Conservation (phyloP, 1,140 invertebrate species). For the Penaeus vannamei region DNA sequence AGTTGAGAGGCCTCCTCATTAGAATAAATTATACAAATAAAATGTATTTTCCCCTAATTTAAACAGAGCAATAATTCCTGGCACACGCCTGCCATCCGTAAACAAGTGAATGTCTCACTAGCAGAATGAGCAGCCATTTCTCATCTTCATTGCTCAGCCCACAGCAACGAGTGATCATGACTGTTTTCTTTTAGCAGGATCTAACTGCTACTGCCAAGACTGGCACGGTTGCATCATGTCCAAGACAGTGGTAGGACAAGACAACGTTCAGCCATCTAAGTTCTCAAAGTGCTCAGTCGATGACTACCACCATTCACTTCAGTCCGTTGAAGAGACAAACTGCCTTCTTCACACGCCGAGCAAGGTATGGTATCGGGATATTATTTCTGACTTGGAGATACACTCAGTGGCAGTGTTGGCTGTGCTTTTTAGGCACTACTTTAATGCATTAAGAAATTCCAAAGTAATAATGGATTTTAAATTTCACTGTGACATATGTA, state of each 20-base stretch:
- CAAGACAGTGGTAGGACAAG: constrained; percentile 89
- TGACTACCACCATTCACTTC: constrained; percentile 87
- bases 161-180: background rate
- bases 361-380: constrained; percentile 78
- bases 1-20: too few species aligned
- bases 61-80: too few species aligned
- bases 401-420: background rate
- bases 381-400: background rate
- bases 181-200: constrained; percentile 71
- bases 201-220: constrained; percentile 88
- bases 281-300: constrained; percentile 91
- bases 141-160: background rate
- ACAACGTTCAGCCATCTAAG: constrained; percentile 94
- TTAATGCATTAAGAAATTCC: background rate
- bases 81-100: too few species aligned
- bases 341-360: constrained; percentile 94
- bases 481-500: background rate
- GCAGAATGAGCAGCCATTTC: background rate
- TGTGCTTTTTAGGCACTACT: background rate
- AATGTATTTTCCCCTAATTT: too few species aligned
- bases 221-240: constrained; percentile 98
- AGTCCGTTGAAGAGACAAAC: constrained; percentile 80
- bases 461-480: background rate
- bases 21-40: too few species aligned
- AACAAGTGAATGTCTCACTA: too few species aligned